Conservation (phyloP, 23 tunicate genomes). For the Ascidia mentula region DNA sequence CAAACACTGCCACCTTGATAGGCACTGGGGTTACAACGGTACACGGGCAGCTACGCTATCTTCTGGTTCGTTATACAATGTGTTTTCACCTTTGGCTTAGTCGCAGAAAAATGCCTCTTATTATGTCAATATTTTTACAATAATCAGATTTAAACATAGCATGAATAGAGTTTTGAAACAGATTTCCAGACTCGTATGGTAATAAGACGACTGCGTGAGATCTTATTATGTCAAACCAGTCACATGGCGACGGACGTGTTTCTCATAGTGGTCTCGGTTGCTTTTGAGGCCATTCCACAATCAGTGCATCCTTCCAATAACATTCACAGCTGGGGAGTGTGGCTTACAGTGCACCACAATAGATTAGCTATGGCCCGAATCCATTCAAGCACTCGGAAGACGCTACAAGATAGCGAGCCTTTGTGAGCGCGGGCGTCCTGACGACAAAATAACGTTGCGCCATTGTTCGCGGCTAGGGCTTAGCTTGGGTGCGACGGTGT, state of each 20-base stretch:
- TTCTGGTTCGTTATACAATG: too few relatives aligned
- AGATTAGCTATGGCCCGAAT: slow-evolving; percentile 10
- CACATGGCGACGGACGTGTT: background rate
- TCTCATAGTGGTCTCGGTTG: background rate
- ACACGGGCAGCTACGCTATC: too few relatives aligned
- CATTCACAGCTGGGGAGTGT: slow-evolving; percentile 14
- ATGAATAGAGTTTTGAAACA: too few relatives aligned
- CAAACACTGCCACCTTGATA: too few relatives aligned
- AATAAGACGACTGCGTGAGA: too few relatives aligned
- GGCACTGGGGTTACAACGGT: too few relatives aligned
- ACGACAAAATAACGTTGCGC: slow-evolving; percentile 5
- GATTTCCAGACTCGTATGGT: too few relatives aligned
- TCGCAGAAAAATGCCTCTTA: too few relatives aligned
- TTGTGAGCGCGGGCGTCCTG: slow-evolving; percentile 10
- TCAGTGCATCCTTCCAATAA: slow-evolving; percentile 7
- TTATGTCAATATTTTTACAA: too few relatives aligned
- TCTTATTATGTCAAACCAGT: too few relatives aligned
- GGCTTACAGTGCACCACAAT: slow-evolving; percentile 6
- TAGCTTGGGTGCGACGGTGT: background rate
- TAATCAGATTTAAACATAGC: too few relatives aligned
- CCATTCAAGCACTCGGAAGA: slow-evolving; percentile 12
- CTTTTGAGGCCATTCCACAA: background rate
- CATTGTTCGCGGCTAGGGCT: background rate
- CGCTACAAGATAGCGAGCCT: background rate
- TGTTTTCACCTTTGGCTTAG: too few relatives aligned